Evolutionary conservation across 1,140 invertebrate species (phyloP).

Genomic region (Bombus waltoni): DNA sequence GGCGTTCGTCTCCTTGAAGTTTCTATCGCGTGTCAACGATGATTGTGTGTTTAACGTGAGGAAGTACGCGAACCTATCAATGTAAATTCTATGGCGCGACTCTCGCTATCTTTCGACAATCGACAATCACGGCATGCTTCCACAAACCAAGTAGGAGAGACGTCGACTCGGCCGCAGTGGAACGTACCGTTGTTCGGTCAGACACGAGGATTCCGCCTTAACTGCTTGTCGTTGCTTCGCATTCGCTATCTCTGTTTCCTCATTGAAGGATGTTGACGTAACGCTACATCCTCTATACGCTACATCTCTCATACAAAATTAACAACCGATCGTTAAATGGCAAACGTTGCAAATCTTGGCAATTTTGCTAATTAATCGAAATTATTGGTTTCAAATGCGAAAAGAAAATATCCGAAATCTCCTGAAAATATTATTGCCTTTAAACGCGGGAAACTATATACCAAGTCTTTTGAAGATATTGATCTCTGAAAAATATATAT

Average conservation of each 20-base stretch:
- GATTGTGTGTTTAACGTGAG: background rate
- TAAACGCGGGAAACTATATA: too few relatives aligned
- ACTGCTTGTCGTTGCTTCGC: background rate
- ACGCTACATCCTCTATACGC: background rate
- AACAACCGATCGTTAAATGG: too few relatives aligned
- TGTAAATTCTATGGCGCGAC: background rate
- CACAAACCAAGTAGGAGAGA: too few relatives aligned
- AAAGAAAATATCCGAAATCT: too few relatives aligned
- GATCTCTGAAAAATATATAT: background rate
- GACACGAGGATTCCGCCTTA: background rate
- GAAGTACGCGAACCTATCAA: background rate
- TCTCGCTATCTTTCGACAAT: slow-evolving; percentile 1
- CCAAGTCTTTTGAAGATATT: background rate
- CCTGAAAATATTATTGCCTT: too few relatives aligned
- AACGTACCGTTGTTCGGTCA: background rate
- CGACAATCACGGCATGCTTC: background rate
- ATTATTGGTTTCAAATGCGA: too few relatives aligned
- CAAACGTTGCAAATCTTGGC: too few relatives aligned
- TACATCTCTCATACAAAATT: background rate
- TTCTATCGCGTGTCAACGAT: background rate
- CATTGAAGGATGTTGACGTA: too few relatives aligned
- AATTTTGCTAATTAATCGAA: too few relatives aligned
- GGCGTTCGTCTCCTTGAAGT: too few relatives aligned
- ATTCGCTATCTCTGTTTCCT: background rate
- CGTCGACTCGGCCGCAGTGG: background rate